Evolutionary conservation across 2,888 invertebrate genomes (phyloP), one percentile per base, ranked within the genome.

Genomic region (Autographa pulchrina): DNA sequence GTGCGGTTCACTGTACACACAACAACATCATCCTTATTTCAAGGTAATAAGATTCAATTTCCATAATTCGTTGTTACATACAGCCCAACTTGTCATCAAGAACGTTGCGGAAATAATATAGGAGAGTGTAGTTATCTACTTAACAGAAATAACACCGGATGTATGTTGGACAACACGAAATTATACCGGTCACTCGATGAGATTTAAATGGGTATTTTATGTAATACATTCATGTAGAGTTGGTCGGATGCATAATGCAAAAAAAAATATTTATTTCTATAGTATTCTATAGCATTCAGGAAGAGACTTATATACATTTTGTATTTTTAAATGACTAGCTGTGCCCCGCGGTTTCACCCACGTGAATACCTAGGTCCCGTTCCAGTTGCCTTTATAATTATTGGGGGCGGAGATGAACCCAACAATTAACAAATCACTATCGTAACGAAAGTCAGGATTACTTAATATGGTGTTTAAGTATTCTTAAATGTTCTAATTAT

Each of bases 151-250:
- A 58, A 62, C 64, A 75, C 70, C 87, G 84, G 87, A 91, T 86
- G 85, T 91, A 90, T 85, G 87, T 85, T 81, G 74, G 80, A 87
- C 61, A 60, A 86, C 88, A 86, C 86, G 80, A 90, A 91, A 91
- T 90, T 88, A 89, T 87, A 89, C 81, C 72, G 62, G 64, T 70
- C 78, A 71, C 52, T 35, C 60, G 68, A 84, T 85, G 86, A 75
- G 82, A 83, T 85, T 84, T 84, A 84, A 86, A 86, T 85, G 84
- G 81, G 74, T 78, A 72, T 78, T 86, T 87, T 65, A 72, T 72
- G 83, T 84, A 83, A 87, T 84, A 86, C 71, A 72, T 67, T 67
- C 80, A 84, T 85, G 80, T 81, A 67, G 60, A 59, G n/a, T 11
- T 38, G 11, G 11, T 38, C 11, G 38, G 11, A 11, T 38, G 35